Conservation (phyloP, 2,888 invertebrate species). For the Heliconius cydno region DNA sequence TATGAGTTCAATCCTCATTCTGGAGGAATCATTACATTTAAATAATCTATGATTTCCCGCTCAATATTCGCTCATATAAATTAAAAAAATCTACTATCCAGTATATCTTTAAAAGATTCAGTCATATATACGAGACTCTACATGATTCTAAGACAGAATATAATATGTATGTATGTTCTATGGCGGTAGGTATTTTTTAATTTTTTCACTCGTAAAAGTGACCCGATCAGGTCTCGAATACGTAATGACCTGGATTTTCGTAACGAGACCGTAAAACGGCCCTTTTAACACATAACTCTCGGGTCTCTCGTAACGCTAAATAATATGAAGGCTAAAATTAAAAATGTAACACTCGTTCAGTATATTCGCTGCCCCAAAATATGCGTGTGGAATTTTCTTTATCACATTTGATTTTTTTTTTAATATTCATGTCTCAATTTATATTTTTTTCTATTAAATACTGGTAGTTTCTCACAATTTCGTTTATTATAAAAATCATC, state of each 20-base stretch:
- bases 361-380: background rate
- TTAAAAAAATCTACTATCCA: background rate
- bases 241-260: constrained; percentile 35
- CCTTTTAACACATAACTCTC: constrained; percentile 24
- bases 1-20: too few species aligned
- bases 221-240: constrained; percentile 35
- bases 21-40: too few species aligned
- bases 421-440: background rate
- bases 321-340: constrained; percentile 19
- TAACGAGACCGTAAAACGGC: constrained; percentile 28
- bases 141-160: background rate
- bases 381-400: background rate
- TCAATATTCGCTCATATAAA: too few species aligned
- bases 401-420: background rate
- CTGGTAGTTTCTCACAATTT: background rate
- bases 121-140: too few species aligned
- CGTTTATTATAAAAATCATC: background rate
- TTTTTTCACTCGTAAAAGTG: constrained; percentile 15
- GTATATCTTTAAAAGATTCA: background rate
- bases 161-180: background rate
- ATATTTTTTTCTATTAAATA: too few species aligned
- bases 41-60: too few species aligned
- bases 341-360: constrained; percentile 15
- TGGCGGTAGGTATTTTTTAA: background rate
- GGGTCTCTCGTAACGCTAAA: constrained; percentile 1